Evolutionary conservation across 2,888 invertebrate genomes (phyloP), one percentile per base, ranked within the genome.

Genomic region (Phyllotreta striolata): DNA sequence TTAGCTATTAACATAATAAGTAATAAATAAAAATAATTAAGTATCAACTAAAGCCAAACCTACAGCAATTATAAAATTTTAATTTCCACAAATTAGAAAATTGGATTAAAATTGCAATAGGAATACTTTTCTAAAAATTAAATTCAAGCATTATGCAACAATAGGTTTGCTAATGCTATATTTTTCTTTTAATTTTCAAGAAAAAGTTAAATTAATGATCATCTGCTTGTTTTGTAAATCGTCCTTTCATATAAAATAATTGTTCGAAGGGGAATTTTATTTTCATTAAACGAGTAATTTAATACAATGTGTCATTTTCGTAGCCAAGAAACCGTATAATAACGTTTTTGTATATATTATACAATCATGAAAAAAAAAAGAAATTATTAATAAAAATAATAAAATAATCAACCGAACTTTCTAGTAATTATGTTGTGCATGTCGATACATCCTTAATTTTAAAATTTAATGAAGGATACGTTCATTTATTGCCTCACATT

Each of bases 261-360:
- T 14, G n/a, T 47, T 10, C 44, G 12, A 51, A 51, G 6, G n/a
- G 12, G 13, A 38, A 52, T 38, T 49, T 52, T 34, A 56, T 55
- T 62, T 56, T 13, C 24, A 24, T 13, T 62, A 55, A 41, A 6
- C 13, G 56, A 51, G 43, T 62, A 56, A 41, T 49, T 55, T 13
- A 55, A 44, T 12, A 63, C 63, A 63, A 63, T 54, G 47, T 35
- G 46, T 59, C 52, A 47, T 43, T 59, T 63, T 49, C 49, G 10
- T 55, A 60, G 39, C 10, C 41, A 55, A 58, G 55, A 60, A 60
- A 64, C 64, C 64, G 56, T 64, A 37, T 60, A 64, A 64, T 64
- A 40, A 49, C 39, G 24, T 10, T 59, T 35, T 54, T 55, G 44
- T 39, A 40, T 34, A 54, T 12, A 13, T 47, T 8, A 39, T 24